Base-by-base conservation (phyloP, 2,113 vertebrate genomes). In the Sapajus apella region DNA sequence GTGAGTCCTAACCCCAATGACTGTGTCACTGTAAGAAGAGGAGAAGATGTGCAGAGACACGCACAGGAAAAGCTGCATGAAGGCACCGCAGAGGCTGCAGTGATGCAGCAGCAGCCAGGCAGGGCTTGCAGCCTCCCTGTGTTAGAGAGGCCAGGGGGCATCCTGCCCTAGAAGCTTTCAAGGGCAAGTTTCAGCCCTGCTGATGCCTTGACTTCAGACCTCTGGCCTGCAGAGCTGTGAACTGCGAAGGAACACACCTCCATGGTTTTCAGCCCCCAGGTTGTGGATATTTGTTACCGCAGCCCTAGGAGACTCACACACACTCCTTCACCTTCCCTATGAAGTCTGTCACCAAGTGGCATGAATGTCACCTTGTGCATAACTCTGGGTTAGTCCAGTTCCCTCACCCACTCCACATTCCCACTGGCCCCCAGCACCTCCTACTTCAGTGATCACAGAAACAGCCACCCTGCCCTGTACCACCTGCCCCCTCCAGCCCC, bases 21-120 rank as follows among this genome's bases (percentile, higher is more conserved):
- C 58, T 27, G 30, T 14, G 70, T 55, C 43, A 8, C 43, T 11
- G 25, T 0, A 37, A 72, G 25, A 76, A 32, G 45, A 8, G 4
- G 18, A 32, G 9, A 25, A 58, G 50, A 55, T 40, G 45, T n/a
- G 52, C 37, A 64, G 45, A 43, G 81, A 68, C 8, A 16, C 5
- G 3, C 32, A 18, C 6, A 2, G 37, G 23, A 13, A 40, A 68
- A 3, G 32, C 32, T 3, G 0, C 0, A 11, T 35, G 50, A 32
- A 27, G 40, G 45, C 0, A 0, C 66, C 16, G 55, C 8, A 73
- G 72, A 43, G 18, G 0, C 8, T 2, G 0, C 6, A n/a, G 21
- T 6, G 37, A 47, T 0, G 17, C 1, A 9, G 56, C 82, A 1
- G 3, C 4, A 66, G 45, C 61, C 20, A 5, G 1, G 27, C 18